phyloP scores from a whole-genome alignment of 2,797 vertebrate species.

The Odontamblyopus lacepedii region DNA sequence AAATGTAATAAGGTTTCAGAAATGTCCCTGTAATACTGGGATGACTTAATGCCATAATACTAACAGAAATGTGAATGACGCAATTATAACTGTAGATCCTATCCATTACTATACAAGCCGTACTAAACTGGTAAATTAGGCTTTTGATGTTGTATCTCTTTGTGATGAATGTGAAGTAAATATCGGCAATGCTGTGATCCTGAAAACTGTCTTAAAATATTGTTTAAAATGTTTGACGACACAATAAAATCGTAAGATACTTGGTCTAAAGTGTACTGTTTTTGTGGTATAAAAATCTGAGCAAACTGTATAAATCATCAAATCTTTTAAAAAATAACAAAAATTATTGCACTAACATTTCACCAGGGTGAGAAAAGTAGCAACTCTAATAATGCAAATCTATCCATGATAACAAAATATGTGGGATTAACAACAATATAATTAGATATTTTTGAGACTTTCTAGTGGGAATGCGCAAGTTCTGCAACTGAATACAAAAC shows the following conservation, averaged over 20 bases:
- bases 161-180: too few relatives aligned
- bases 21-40: slow-evolving; percentile 17
- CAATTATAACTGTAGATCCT: background rate
- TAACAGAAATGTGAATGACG: background rate
- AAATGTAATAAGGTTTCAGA: slow-evolving; percentile 1
- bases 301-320: background rate
- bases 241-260: background rate
- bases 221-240: background rate
- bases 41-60: background rate
- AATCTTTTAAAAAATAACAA: background rate
- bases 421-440: background rate
- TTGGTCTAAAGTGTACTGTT: too few relatives aligned
- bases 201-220: background rate
- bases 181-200: background rate
- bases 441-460: too few relatives aligned
- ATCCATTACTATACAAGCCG: too few relatives aligned
- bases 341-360: background rate
- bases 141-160: background rate
- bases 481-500: background rate
- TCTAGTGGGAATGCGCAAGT: background rate
- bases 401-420: background rate
- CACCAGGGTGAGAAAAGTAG: background rate
- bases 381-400: background rate
- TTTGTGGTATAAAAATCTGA: too few relatives aligned
- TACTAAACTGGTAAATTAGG: background rate